phyloP scores from a whole-genome alignment of 2,113 vertebrate species.

The Amphilophus citrinellus region DNA sequence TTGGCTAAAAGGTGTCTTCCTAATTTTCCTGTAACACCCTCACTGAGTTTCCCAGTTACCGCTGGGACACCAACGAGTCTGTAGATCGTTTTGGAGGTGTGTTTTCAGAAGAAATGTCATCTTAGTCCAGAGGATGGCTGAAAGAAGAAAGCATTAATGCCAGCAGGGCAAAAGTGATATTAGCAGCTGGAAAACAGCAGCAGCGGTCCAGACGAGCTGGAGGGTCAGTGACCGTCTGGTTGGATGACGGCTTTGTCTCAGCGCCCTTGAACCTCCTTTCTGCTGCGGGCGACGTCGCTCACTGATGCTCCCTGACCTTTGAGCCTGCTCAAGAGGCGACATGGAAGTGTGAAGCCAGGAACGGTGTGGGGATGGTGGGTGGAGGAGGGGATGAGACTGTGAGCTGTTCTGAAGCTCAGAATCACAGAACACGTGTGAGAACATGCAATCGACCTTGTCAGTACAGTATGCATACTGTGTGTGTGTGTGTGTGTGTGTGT shows the following conservation, averaged over 20 bases:
- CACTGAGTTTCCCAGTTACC: too few species aligned
- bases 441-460: background rate
- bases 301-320: background rate
- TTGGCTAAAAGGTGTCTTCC: too few species aligned
- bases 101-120: background rate
- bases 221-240: background rate
- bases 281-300: background rate
- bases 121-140: background rate
- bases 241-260: background rate
- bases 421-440: background rate
- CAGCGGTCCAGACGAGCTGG: background rate
- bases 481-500: background rate
- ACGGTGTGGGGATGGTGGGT: too few species aligned
- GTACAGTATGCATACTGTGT: too few species aligned
- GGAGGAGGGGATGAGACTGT: too few species aligned
- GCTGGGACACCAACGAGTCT: background rate
- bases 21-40: too few species aligned
- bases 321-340: background rate
- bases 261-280: background rate
- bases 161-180: background rate
- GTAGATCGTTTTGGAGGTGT: background rate
- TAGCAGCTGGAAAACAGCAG: background rate
- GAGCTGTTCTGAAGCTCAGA: background rate
- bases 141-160: background rate
- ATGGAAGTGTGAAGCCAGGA: background rate